phyloP scores from a whole-genome alignment of 2,797 vertebrate genomes.

The Silurus aristotelis region DNA sequence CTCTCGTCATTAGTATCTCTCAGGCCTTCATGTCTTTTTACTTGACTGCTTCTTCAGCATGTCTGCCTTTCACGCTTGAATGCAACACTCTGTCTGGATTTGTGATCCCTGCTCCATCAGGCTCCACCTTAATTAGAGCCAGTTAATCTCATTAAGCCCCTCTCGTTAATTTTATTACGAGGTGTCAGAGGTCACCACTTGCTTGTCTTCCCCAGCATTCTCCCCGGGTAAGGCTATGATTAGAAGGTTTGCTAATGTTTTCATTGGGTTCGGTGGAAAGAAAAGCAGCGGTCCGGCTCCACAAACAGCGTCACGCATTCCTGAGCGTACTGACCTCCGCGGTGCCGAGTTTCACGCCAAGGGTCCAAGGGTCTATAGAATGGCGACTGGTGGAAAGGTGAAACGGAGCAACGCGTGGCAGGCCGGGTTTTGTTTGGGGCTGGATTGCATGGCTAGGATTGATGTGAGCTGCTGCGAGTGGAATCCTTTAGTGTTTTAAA shows the following conservation, averaged over 20 bases:
- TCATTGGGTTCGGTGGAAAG: background rate
- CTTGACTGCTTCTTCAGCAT: conserved; percentile 13
- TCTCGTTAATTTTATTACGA: conserved; percentile 52
- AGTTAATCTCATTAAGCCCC: conserved; percentile 42
- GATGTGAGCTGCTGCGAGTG: conserved; percentile 23
- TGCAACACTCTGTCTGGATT: background rate
- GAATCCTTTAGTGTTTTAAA: background rate
- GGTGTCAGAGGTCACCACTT: conserved; percentile 38
- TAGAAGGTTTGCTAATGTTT: background rate
- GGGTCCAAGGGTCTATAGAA: background rate
- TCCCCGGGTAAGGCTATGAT: conserved; percentile 22
- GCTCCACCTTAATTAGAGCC: conserved; percentile 31
- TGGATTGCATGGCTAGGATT: background rate
- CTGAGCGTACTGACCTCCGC: background rate
- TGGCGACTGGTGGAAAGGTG: background rate
- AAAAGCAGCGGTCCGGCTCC: conserved; percentile 3
- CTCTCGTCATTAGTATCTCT: background rate
- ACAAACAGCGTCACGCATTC: conserved; percentile 30
- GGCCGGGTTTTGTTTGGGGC: background rate
- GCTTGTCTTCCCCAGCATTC: conserved; percentile 39
- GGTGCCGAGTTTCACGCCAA: conserved; percentile 19
- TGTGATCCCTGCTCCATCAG: background rate
- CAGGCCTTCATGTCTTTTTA: background rate
- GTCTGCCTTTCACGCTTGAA: conserved; percentile 19
- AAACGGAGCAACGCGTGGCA: background rate